Conservation (phyloP, 2,113 vertebrate species). For the Thomomys bottae region DNA sequence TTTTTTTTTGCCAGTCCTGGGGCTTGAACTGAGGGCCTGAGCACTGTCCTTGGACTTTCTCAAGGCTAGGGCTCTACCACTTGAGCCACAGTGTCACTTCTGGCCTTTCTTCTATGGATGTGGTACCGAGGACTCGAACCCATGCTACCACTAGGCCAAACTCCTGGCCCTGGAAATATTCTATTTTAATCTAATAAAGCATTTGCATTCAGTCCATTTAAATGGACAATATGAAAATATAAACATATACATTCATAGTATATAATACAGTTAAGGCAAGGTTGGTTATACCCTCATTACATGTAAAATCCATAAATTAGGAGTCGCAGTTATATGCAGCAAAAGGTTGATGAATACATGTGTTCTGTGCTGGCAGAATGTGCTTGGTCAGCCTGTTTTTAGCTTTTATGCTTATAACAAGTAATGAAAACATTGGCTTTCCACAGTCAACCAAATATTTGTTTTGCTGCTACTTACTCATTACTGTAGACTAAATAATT, state of each 20-base stretch:
- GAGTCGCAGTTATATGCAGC: conserved; percentile 38
- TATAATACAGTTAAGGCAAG: background rate
- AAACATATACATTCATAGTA: background rate
- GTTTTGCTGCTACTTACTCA: conserved; percentile 77
- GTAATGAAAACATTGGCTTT: conserved; percentile 76
- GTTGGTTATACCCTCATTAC: background rate
- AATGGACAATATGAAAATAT: conserved; percentile 1
- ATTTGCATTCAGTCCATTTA: conserved; percentile 8
- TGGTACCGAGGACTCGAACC: no score
- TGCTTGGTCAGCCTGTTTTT: conserved; percentile 72
- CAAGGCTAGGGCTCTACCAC: no score
- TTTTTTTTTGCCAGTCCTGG: no score
- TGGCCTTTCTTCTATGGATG: no score
- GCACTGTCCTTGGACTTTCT: no score
- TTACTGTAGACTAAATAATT: conserved; percentile 82
- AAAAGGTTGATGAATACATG: conserved; percentile 57
- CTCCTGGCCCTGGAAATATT: no score
- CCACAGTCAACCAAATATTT: conserved; percentile 77
- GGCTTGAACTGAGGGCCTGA: no score
- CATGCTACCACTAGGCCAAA: no score
- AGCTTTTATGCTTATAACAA: conserved; percentile 69
- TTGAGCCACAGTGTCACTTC: no score
- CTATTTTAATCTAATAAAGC: conserved; percentile 9
- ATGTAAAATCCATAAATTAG: conserved; percentile 52
- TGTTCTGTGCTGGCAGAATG: conserved; percentile 67